Evolutionary conservation across 2,888 invertebrate genomes (phyloP), one percentile per base, ranked within the genome.

Genomic region (Oligia strigilis): DNA sequence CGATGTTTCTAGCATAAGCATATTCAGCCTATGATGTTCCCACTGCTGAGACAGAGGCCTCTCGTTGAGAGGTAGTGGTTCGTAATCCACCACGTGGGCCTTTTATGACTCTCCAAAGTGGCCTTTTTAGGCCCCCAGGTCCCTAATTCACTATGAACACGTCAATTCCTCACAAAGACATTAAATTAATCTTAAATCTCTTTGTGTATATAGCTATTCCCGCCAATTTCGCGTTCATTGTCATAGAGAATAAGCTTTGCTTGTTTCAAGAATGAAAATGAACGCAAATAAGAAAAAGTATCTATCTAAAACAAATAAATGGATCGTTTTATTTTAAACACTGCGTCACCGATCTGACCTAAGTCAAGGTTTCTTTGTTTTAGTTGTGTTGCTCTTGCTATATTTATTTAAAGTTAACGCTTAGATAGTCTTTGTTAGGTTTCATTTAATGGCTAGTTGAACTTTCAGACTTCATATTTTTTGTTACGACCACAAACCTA

Each of bases 281-380:
- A 49, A 13, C 58, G 29, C 3, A 49, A 77, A 49, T 9, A 40
- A n/a, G 3, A 77, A 36, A n/a, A 66, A n/a, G 1, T 49, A 1
- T 19, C 5, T 49, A 1, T 19, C 0, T 52, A 52, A 2, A 52
- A 14, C 36, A 36, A 5, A 19, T 46, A 58, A 46, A 19, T 13
- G 5, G 1, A 23, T 62, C 40, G 14, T 19, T 78, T 78, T 60
- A 58, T 36, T 77, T 58, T 1, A 60, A 66, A 36, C 23, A 1
- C 4, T 75, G 43, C 69, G 17, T 29, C 58, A 58, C 13, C 23
- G 4, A 58, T 58, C 55, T 82, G 40, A 65, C 64, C 64, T 52
- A 60, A n/a, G 70, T 70, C 81, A 77, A 81, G 70, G 83, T 60
- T 65, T 70, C 58, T 70, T 81, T 70, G 49, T 52, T 52, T 58